phyloP scores from a whole-genome alignment of 2,797 vertebrate genomes.

The Chiloscyllium punctatum region DNA sequence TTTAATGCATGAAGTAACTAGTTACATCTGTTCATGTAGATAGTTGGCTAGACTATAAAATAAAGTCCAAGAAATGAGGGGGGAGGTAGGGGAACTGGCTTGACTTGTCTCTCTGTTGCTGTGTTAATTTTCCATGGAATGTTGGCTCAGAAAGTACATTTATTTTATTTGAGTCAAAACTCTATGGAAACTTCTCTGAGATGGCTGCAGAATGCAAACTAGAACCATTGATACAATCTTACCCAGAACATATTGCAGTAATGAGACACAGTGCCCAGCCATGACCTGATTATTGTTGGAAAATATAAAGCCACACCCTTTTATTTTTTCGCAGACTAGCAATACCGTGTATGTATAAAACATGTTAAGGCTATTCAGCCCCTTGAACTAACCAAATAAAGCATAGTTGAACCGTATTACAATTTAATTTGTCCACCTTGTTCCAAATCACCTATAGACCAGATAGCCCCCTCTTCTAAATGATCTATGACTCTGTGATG shows the following conservation, averaged over 20 bases:
- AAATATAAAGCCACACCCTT: background rate
- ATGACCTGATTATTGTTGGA: background rate
- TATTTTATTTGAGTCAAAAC: slow-evolving; percentile 28
- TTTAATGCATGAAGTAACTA: slow-evolving; percentile 18
- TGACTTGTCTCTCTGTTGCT: background rate
- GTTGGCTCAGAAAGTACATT: background rate
- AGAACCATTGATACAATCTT: background rate
- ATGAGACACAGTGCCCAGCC: background rate
- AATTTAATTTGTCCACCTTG: background rate
- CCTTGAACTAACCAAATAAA: background rate
- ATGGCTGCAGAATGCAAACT: slow-evolving; percentile 13
- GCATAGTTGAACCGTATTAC: background rate
- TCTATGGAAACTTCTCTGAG: slow-evolving; percentile 19
- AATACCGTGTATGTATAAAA: too few species aligned
- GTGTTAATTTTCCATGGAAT: slow-evolving; percentile 32
- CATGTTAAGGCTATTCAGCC: background rate
- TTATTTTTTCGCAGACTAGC: background rate
- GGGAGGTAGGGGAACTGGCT: background rate
- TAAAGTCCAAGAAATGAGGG: background rate
- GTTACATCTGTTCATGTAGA: slow-evolving; percentile 26
- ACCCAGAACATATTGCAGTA: background rate
- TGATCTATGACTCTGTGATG: too few species aligned
- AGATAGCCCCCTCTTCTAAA: background rate
- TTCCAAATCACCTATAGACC: too few species aligned
- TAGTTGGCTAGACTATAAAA: slow-evolving; percentile 12